Base-by-base conservation (phyloP, 2,113 vertebrate genomes). In the Anarhynchus alexandrinus region DNA sequence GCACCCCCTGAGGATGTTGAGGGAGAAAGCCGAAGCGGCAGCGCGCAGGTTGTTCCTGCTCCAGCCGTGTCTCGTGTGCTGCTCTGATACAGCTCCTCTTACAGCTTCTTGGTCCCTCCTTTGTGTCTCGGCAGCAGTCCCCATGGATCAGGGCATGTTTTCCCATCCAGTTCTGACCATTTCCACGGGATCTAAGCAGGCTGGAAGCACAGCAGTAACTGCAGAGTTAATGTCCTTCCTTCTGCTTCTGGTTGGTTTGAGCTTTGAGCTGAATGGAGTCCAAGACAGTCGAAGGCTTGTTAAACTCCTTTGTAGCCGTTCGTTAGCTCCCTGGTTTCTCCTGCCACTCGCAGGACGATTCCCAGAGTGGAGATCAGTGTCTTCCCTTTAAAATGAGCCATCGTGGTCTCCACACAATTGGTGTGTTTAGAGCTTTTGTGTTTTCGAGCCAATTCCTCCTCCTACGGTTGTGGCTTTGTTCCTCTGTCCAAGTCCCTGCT, bases 381-480 rank as follows among this genome's bases (percentile, higher is more conserved):
- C 74, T 74, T 93, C 47, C n/a, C 82, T 88, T 79, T 85, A 70
- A 69, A 94, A 85, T 30, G 36, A 96, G 65, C 82, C 45, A 34
- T 54, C 30, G 1, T 1, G 6, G 80, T 45, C 83, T 93, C 19
- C 4, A 51, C 34, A 10, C 10, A 43, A 82, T 76, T 80, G 71
- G 51, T 74, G 16, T 42, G 85, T 73, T 92, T 45, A 59, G 64
- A 40, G 76, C 94, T 93, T 93, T 90, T 94, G 90, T 93, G 85
- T 90, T 87, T 94, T 70, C 59, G 42, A 94, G 67, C 54, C 51
- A 71, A 6, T 74, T 92, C 76, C 12, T 25, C 34, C 80, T 88
- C 88, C 93, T 88, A 36, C 38, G 62, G 57, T 38, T 18, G 45
- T n/a, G 79, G 51, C 93, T 97, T 96, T 96, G 95, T 96, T 93